Base-by-base conservation (phyloP, 2,113 vertebrate species). In the Proteles cristata region DNA sequence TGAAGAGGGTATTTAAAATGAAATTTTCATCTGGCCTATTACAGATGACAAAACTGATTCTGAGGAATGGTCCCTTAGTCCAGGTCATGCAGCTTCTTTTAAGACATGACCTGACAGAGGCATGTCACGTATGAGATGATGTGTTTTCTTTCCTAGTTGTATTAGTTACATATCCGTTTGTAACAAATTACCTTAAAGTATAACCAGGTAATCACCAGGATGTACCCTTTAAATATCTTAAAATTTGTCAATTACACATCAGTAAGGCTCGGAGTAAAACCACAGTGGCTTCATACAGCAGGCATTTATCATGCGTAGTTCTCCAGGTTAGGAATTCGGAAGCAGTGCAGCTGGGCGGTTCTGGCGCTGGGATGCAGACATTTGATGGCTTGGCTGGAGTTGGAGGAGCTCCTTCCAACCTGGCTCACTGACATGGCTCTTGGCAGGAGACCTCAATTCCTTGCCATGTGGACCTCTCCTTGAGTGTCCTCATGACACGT, bases 401-500 rank as follows among this genome's bases (percentile, higher is more conserved):
- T 90, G 10, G 26, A 28, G 50, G 23, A 81, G 50, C 43, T 12
- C 12, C 55, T 76, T 94, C 84, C 61, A 90, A 14, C 25, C 7
- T 69, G 88, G 63, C 71, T 85, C 35, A 26, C 31, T 21, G 69
- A 81, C 8, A 26, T 86, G 73, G 79, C 61, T 19, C 7, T n/a
- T 90, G 90, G 81, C 74, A 87, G 50, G 81, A 82, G n/a, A n/a
- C 53, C 82, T 82, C 90, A n/a, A n/a, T 53, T 73, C 43, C 35
- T 69, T 15, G 5, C 45, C 7, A 0, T 21, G 63, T 76, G 58
- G n/a, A 31, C 73, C 66, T 85, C 58, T 95, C 68, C 82, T 61
- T 83, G 77, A 91, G 69, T 84, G 82, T 93, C 55, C 69, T 93
- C 15, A 43, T 6, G 50, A 1, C 53, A 55, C 7, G 35, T 68